Percentiles rank a stretch among this genome's conserved stretches.
These are phyloP conservation scores for Sebastes fasciatus DNA, from an alignment of 2,113 vertebrate species.

Conservation along the genomic window DNA sequence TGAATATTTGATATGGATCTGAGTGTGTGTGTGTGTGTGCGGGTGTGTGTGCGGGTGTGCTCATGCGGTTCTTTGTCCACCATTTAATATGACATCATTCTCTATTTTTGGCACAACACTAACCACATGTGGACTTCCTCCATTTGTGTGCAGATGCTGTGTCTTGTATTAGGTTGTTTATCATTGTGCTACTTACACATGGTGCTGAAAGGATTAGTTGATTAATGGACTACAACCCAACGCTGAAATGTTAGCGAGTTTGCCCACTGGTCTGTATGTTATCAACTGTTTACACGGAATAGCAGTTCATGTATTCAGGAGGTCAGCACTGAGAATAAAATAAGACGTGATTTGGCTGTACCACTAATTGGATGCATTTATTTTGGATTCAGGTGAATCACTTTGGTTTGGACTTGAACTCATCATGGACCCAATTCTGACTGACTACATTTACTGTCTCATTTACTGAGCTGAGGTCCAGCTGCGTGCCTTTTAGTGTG, in stretches of 20 bases:
- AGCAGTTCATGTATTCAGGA: neutral
- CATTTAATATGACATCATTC: slow-evolving; percentile 60
- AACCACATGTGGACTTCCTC: slow-evolving; percentile 48
- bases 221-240: neutral
- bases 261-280: neutral
- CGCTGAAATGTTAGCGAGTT: too few species aligned
- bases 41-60: neutral
- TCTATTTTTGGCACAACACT: slow-evolving; percentile 55
- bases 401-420: slow-evolving; percentile 21
- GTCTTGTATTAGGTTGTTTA: neutral
- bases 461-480: neutral
- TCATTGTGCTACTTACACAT: neutral
- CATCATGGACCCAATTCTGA: neutral
- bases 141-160: slow-evolving; percentile 48
- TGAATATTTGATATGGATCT: slow-evolving; percentile 61
- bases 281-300: neutral
- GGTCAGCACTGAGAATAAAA: neutral
- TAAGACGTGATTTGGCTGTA: neutral
- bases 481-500: slow-evolving; percentile 7
- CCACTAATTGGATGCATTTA: slow-evolving; percentile 1
- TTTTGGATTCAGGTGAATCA: slow-evolving; percentile 10
- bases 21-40: neutral
- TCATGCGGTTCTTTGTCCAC: slow-evolving; percentile 18
- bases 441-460: neutral
- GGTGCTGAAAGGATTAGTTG: neutral